Percentiles rank a stretch among this genome's conserved stretches.
Evolutionary conservation across 2,888 invertebrate species (phyloP).

Genomic region (Xanthia togata): DNA sequence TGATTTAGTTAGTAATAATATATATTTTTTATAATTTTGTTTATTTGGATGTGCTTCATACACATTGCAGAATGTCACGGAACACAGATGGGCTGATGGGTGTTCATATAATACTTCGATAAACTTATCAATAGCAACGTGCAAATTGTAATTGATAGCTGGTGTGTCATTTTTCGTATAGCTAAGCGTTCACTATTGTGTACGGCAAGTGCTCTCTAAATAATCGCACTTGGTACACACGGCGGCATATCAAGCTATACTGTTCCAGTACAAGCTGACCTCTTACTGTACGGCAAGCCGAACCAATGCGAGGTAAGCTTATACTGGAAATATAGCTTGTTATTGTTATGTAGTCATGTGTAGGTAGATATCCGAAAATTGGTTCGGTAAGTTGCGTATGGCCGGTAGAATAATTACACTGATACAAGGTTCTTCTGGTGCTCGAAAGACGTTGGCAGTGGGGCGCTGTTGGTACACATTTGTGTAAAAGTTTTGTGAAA

Average conservation of each 20-base stretch:
- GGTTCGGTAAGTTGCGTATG: neutral
- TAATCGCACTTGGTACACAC: neutral
- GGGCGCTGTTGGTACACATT: neutral
- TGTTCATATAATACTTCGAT: conserved; percentile 40
- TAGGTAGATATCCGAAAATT: neutral
- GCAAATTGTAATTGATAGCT: conserved; percentile 40
- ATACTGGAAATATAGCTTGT: no score
- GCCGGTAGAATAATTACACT: neutral
- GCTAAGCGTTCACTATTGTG: conserved; percentile 6
- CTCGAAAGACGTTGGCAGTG: no score
- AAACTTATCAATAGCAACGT: conserved; percentile 31
- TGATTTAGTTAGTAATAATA: conserved; percentile 86
- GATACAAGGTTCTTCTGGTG: neutral
- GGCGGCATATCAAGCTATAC: neutral
- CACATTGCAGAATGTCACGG: conserved; percentile 22
- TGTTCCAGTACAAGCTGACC: neutral
- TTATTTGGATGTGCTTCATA: conserved; percentile 2
- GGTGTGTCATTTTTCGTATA: conserved; percentile 29
- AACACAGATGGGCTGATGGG: conserved; percentile 60
- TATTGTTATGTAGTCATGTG: neutral
- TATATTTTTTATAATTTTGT: neutral
- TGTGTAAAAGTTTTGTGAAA: neutral
- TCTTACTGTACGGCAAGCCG: neutral
- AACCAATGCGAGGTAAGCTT: neutral
- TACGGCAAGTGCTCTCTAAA: neutral